Conservation (phyloP, 2,797 vertebrate species). For the Labeo calbasu region DNA sequence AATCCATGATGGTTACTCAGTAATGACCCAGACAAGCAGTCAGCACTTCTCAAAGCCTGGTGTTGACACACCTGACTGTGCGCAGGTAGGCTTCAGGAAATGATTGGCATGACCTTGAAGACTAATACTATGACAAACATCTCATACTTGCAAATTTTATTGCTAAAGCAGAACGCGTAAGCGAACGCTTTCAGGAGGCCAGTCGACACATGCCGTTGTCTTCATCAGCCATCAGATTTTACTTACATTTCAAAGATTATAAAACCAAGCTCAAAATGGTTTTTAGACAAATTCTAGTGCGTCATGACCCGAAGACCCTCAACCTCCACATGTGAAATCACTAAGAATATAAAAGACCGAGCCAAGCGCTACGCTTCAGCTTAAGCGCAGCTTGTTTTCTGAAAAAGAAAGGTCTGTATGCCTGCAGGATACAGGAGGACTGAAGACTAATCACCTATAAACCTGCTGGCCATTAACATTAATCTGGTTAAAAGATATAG, state of each 20-base stretch:
- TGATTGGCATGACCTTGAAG: conserved; percentile 46
- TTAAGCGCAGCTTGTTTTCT: conserved; percentile 51
- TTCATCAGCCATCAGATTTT: not conserved
- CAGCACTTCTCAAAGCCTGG: conserved; percentile 78
- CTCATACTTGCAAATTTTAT: not conserved
- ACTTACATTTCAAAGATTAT: conserved; percentile 15
- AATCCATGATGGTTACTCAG: conserved; percentile 71
- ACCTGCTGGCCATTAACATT: conserved; percentile 62
- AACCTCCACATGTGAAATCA: conserved; percentile 11
- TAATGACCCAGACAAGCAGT: conserved; percentile 76
- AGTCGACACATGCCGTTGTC: not conserved
- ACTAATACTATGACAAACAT: conserved; percentile 34
- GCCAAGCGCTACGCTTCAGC: conserved; percentile 25
- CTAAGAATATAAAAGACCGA: conserved; percentile 11
- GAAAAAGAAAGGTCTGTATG: conserved; percentile 42
- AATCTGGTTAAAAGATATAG: conserved; percentile 67
- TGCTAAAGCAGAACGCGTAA: not conserved
- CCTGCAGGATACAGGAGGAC: conserved; percentile 48
- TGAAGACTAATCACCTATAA: conserved; percentile 61
- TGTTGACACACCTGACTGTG: conserved; percentile 67
- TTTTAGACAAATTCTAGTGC: not conserved
- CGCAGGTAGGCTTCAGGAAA: conserved; percentile 47
- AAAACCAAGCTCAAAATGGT: not conserved
- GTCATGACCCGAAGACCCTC: not conserved
- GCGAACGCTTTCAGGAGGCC: not conserved